Percentiles rank a stretch among this genome's conserved stretches.
These are phyloP conservation scores for Paradisaea rubra DNA, from an alignment of 2,113 vertebrate species.

Conservation along the genomic window DNA sequence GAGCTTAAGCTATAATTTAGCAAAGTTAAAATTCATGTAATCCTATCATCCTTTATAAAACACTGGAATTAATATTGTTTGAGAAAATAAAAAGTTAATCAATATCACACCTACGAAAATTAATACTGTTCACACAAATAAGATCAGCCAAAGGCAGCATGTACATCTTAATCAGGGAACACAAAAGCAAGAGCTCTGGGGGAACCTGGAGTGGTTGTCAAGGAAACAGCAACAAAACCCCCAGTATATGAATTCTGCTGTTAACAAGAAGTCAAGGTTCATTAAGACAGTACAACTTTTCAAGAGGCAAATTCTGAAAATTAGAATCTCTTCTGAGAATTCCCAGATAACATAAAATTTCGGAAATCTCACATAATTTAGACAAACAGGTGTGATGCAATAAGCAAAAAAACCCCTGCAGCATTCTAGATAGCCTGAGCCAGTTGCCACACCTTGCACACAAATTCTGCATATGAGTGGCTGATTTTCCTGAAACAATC, in stretches of 20 bases:
- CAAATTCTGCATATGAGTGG: neutral
- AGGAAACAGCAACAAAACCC: constrained; percentile 1
- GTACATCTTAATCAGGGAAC: constrained; percentile 12
- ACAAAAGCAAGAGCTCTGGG: constrained; percentile 26
- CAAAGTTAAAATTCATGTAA: constrained; percentile 36
- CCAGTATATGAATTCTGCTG: neutral
- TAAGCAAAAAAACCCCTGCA: neutral
- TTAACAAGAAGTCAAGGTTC: constrained; percentile 22
- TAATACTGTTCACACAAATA: neutral
- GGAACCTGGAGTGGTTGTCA: constrained; percentile 43
- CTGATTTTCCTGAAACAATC: neutral
- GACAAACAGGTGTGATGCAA: neutral
- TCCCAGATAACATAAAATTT: neutral
- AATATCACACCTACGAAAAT: neutral
- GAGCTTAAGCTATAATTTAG: constrained; percentile 13
- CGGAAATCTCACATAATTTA: neutral
- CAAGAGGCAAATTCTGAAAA: neutral
- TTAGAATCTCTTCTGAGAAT: neutral
- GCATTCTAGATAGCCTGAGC: neutral
- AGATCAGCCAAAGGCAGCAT: constrained; percentile 23
- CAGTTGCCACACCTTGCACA: neutral
- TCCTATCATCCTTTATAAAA: constrained; percentile 20
- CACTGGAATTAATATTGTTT: constrained; percentile 16
- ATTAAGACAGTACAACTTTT: neutral
- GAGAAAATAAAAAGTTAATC: constrained; percentile 44